These are phyloP conservation scores for Antrozous pallidus DNA, from an alignment of 2,797 vertebrate genomes.

Conservation along the genomic window DNA sequence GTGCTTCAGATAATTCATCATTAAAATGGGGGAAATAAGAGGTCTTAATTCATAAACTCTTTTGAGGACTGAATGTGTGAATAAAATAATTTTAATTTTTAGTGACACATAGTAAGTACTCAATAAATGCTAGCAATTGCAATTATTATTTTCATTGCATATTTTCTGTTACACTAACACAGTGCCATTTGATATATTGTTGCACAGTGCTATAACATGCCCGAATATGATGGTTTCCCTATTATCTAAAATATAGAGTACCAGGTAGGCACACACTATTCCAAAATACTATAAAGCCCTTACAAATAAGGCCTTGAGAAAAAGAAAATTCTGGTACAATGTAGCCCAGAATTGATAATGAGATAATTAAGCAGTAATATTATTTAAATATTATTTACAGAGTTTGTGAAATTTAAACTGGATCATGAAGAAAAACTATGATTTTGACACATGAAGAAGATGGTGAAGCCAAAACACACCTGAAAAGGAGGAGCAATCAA, in stretches of 20 bases:
- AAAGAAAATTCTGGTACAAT: not conserved
- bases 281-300: not conserved
- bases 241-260: not conserved
- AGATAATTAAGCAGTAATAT: not conserved
- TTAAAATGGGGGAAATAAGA: not conserved
- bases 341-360: not conserved
- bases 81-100: constrained; percentile 2
- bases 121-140: not conserved
- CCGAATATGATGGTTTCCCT: not conserved
- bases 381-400: too few relatives aligned
- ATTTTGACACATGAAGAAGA: not conserved
- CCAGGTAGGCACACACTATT: accelerated
- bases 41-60: not conserved
- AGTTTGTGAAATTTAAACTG: not conserved
- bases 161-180: not conserved
- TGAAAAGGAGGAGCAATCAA: not conserved
- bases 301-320: not conserved
- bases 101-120: not conserved
- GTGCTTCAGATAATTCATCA: not conserved
- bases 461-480: not conserved
- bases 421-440: not conserved
- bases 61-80: not conserved
- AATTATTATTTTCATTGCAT: not conserved
- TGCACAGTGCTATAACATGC: too few relatives aligned
- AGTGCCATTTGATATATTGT: not conserved